Evolutionary conservation across 37 sponge, comb jelly and placozoan species (phyloP).

Genomic region (Diacarnus erythraeanus): DNA sequence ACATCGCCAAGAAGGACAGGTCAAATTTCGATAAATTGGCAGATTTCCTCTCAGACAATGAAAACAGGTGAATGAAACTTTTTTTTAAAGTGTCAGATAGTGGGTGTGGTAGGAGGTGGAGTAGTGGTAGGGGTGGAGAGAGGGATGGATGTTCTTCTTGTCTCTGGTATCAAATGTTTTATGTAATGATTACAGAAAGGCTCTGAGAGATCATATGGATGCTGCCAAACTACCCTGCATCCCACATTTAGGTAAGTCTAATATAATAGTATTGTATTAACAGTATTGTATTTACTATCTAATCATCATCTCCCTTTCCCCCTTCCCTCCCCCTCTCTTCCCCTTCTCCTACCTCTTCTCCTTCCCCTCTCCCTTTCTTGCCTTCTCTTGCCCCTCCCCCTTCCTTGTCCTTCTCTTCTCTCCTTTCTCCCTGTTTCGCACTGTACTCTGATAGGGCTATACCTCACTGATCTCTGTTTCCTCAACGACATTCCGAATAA

Average conservation of each 20-base stretch:
- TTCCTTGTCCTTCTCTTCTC: background rate
- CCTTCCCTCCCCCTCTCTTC: too few relatives aligned
- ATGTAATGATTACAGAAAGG: constrained; percentile 39
- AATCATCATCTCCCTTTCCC: too few relatives aligned
- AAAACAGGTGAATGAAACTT: constrained; percentile 82
- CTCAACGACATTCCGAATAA: constrained; percentile 21
- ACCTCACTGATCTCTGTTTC: constrained; percentile 71
- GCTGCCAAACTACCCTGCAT: constrained; percentile 65
- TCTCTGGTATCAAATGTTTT: too few relatives aligned
- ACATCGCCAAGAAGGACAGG: constrained; percentile 65
- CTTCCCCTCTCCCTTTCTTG: too few relatives aligned
- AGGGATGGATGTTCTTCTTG: too few relatives aligned
- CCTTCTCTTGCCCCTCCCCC: too few relatives aligned
- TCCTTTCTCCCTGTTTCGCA: background rate
- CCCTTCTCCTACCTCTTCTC: too few relatives aligned
- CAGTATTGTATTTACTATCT: too few relatives aligned
- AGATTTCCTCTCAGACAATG: constrained; percentile 56
- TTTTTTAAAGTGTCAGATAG: too few relatives aligned
- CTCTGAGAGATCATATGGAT: constrained; percentile 67
- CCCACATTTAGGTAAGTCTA: constrained; percentile 74
- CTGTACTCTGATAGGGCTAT: constrained; percentile 28
- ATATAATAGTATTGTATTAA: too few relatives aligned
- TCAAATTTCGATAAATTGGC: constrained; percentile 50
- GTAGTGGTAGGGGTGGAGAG: too few relatives aligned
- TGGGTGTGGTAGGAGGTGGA: too few relatives aligned